phyloP scores from a whole-genome alignment of 2,888 invertebrate species.

The Norana najaformis region DNA sequence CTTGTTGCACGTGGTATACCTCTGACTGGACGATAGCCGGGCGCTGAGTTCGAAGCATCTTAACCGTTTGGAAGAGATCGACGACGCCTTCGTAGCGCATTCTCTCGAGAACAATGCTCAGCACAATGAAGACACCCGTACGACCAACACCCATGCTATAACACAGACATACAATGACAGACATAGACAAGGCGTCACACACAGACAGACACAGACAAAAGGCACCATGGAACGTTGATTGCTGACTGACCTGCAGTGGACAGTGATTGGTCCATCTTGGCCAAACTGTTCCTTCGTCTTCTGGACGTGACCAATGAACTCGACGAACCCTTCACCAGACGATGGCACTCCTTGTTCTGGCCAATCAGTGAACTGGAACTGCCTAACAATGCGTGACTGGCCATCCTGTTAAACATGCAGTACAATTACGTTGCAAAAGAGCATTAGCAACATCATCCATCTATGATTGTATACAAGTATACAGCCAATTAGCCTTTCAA shows the following conservation, averaged over 20 bases:
- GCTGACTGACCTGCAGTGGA: constrained; percentile 80
- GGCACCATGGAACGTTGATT: background rate
- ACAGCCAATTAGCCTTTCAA: no score
- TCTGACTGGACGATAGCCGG: constrained; percentile 99
- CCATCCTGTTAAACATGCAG: constrained; percentile 72
- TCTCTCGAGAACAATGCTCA: constrained; percentile 95
- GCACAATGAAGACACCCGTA: constrained; percentile 95
- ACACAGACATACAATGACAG: background rate
- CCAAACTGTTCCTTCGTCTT: constrained; percentile 99
- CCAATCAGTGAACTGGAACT: constrained; percentile 67
- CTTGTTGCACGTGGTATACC: constrained; percentile 65
- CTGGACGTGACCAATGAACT: constrained; percentile 98
- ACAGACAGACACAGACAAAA: background rate
- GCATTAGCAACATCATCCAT: no score
- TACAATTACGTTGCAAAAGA: background rate
- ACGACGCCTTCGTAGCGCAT: constrained; percentile 99
- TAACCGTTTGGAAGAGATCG: constrained; percentile 98
- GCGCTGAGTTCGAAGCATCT: constrained; percentile 94
- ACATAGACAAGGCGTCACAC: background rate
- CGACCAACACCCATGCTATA: constrained; percentile 93
- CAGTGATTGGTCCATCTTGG: constrained; percentile 97
- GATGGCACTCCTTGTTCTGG: constrained; percentile 81
- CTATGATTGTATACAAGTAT: background rate
- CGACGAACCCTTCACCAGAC: constrained; percentile 96
- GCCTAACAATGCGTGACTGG: constrained; percentile 74